These are phyloP conservation scores for Siniperca undulata DNA, from an alignment of 2,797 vertebrate species.

Conservation along the genomic window DNA sequence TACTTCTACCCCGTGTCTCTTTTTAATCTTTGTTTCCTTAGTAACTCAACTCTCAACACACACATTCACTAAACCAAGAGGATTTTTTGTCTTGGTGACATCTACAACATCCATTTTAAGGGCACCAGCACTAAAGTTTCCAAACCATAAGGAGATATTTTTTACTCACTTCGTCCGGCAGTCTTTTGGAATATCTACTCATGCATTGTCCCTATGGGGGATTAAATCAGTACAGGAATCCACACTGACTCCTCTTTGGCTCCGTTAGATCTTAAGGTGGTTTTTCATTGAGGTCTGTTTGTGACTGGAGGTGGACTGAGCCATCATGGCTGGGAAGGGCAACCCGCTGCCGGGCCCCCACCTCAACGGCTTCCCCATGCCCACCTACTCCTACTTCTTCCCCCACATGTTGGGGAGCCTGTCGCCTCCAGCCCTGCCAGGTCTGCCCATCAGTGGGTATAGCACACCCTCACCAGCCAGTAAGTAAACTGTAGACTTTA, in stretches of 20 bases:
- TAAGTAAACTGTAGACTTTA: slow-evolving; percentile 83
- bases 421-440: slow-evolving; percentile 90
- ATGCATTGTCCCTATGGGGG: slow-evolving; percentile 71
- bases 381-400: slow-evolving; percentile 97
- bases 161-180: slow-evolving; percentile 5
- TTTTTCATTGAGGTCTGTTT: slow-evolving; percentile 42
- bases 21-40: slow-evolving; percentile 63
- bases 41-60: slow-evolving; percentile 58
- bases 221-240: slow-evolving; percentile 67
- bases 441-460: slow-evolving; percentile 94
- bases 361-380: slow-evolving; percentile 93
- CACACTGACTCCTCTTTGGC: slow-evolving; percentile 52
- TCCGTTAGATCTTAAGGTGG: neutral
- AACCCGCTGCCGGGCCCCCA: slow-evolving; percentile 93
- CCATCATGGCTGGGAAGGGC: slow-evolving; percentile 95
- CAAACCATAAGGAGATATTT: slow-evolving; percentile 26
- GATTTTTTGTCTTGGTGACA: slow-evolving; percentile 57
- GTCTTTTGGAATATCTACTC: slow-evolving; percentile 65
- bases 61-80: slow-evolving; percentile 50
- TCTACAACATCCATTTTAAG: slow-evolving; percentile 40
- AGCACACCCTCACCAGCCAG: slow-evolving; percentile 97
- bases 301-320: slow-evolving; percentile 68
- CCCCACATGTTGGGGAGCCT: slow-evolving; percentile 95
- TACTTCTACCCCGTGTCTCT: slow-evolving; percentile 27
- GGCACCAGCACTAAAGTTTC: slow-evolving; percentile 24